These are phyloP conservation scores for Python bivittatus DNA, from an alignment of 2,113 vertebrate genomes.

Conservation along the genomic window DNA sequence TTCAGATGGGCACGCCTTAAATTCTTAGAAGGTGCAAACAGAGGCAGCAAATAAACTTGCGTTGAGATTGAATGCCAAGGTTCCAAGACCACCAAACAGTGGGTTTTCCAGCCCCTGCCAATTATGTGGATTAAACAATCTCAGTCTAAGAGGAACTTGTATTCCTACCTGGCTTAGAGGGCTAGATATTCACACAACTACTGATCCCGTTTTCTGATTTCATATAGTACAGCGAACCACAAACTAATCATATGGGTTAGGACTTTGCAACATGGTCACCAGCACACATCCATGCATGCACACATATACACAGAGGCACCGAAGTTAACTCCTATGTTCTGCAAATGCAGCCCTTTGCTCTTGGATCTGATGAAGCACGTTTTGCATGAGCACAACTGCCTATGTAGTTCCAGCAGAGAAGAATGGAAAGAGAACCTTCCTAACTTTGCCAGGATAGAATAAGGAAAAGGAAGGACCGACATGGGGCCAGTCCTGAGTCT, in stretches of 20 bases:
- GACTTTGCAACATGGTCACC: background rate
- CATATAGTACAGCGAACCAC: background rate
- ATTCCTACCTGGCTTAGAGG: background rate
- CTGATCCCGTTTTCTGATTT: background rate
- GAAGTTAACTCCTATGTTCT: background rate
- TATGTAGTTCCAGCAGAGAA: background rate
- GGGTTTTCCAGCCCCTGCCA: background rate
- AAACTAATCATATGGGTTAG: background rate
- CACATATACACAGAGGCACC: background rate
- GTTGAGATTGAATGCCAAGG: background rate
- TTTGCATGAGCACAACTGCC: too few relatives aligned
- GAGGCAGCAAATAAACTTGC: background rate
- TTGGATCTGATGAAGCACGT: background rate
- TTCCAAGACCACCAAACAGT: background rate
- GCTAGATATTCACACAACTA: background rate
- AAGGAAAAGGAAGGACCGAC: background rate
- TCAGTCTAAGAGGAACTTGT: background rate
- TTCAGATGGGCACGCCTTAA: background rate
- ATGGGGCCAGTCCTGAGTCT: background rate
- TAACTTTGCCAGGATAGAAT: background rate
- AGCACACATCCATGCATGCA: background rate
- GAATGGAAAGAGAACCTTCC: background rate
- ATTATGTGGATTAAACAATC: background rate
- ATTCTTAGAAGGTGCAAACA: background rate
- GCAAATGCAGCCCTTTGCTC: background rate